Evolutionary conservation across 1,140 invertebrate species (phyloP).

Genomic region (Oppia nitens): DNA sequence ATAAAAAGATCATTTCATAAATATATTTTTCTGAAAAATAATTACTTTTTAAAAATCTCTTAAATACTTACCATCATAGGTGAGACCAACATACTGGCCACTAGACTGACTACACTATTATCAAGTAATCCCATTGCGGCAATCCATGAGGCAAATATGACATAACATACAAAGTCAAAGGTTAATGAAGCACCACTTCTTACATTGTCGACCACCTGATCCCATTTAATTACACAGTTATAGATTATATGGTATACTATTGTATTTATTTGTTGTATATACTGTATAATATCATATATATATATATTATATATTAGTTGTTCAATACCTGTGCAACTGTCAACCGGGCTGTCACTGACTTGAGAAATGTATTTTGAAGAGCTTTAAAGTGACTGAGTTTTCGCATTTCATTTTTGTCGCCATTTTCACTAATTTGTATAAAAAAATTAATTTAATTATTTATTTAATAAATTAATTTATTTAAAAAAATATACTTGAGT

Average conservation of each 20-base stretch:
- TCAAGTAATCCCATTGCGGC: slow-evolving; percentile 56
- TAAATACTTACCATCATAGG: slow-evolving; percentile 50
- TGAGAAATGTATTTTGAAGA: slow-evolving; percentile 27
- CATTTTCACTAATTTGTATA: neutral
- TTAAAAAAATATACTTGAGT: no score
- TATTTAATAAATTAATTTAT: no score
- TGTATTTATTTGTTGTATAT: neutral
- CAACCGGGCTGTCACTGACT: slow-evolving; percentile 43
- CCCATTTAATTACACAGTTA: no score
- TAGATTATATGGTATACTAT: no score
- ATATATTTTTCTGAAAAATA: neutral
- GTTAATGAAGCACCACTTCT: slow-evolving; percentile 52
- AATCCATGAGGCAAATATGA: slow-evolving; percentile 23
- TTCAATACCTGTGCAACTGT: slow-evolving; percentile 44
- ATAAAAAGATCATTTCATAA: neutral
- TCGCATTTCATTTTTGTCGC: neutral
- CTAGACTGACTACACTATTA: slow-evolving; percentile 59
- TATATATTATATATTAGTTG: neutral
- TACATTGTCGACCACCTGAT: slow-evolving; percentile 61
- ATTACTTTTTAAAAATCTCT: neutral
- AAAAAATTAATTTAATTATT: no score
- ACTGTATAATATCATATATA: neutral
- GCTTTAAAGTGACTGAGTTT: slow-evolving; percentile 17
- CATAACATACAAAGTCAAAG: slow-evolving; percentile 50
- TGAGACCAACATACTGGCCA: slow-evolving; percentile 70